These are phyloP conservation scores for Cotesia vestalis DNA, from an alignment of 1,140 invertebrate genomes.

Conservation along the genomic window DNA sequence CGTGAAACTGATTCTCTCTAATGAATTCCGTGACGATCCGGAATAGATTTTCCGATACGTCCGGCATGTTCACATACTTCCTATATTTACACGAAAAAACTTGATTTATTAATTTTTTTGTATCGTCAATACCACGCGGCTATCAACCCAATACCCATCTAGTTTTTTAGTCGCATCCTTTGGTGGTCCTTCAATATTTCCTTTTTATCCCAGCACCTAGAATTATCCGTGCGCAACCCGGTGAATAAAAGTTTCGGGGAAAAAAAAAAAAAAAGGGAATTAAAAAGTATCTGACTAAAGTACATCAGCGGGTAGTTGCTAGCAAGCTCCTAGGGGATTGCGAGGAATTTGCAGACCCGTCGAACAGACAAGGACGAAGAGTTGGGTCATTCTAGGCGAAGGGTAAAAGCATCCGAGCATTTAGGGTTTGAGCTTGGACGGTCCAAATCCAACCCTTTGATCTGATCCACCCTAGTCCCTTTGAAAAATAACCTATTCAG, in stretches of 20 bases:
- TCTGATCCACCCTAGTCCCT: constrained; percentile 29
- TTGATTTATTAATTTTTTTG: constrained; percentile 57
- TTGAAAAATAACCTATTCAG: constrained; percentile 23
- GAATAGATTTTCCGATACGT: constrained; percentile 55
- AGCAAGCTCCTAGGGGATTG: constrained; percentile 39
- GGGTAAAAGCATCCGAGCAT: constrained; percentile 50
- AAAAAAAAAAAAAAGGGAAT: constrained; percentile 9
- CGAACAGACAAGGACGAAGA: neutral
- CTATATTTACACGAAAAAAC: too few species aligned
- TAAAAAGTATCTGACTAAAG: neutral
- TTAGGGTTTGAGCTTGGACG: constrained; percentile 58
- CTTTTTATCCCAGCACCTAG: neutral
- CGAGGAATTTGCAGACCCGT: constrained; percentile 48
- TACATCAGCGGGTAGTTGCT: neutral
- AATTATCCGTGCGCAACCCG: neutral
- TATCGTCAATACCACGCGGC: neutral
- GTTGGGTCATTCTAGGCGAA: neutral
- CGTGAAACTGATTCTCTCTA: constrained; percentile 35
- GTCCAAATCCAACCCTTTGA: constrained; percentile 63
- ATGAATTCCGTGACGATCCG: constrained; percentile 53
- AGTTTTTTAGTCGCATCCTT: neutral
- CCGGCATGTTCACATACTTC: constrained; percentile 55
- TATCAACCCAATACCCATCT: neutral
- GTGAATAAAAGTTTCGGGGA: neutral
- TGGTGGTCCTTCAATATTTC: neutral